Evolutionary conservation across 2,797 vertebrate species (phyloP).

Genomic region (Florisuga fusca): DNA sequence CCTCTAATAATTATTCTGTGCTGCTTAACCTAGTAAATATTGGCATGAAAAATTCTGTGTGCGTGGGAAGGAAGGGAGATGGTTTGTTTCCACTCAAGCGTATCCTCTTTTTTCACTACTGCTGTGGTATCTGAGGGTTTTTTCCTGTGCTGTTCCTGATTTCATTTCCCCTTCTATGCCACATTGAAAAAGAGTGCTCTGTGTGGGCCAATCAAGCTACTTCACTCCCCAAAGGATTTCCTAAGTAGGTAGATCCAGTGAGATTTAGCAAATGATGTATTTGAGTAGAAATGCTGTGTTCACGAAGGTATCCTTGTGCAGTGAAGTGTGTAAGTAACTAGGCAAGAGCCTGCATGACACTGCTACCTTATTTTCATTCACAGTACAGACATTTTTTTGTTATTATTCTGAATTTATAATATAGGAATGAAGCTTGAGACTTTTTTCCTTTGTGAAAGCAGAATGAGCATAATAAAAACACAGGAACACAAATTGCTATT

Average conservation of each 20-base stretch:
- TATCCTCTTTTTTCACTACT: not conserved
- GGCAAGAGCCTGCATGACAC: not conserved
- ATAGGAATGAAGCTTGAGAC: not conserved
- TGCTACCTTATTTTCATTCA: not conserved
- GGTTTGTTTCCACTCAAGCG: not conserved
- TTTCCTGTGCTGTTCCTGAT: not conserved
- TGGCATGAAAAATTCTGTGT: not conserved
- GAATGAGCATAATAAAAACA: not conserved
- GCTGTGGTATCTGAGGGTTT: not conserved
- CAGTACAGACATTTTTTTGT: not conserved
- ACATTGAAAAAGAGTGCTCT: not conserved
- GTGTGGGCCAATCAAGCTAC: not conserved
- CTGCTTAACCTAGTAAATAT: not conserved
- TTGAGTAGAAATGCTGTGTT: not conserved
- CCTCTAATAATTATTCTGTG: not conserved
- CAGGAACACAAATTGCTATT: not conserved
- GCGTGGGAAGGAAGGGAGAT: not conserved
- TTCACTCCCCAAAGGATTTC: slow-evolving; percentile 1
- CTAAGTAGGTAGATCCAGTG: slow-evolving; percentile 3
- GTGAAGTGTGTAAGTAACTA: not conserved
- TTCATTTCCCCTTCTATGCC: not conserved
- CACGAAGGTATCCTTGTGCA: not conserved
- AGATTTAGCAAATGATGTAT: not conserved
- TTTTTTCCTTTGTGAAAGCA: not conserved
- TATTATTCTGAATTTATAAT: not conserved